Base-by-base conservation (phyloP, 2,888 invertebrate genomes). In the Ormyrus rosae region DNA sequence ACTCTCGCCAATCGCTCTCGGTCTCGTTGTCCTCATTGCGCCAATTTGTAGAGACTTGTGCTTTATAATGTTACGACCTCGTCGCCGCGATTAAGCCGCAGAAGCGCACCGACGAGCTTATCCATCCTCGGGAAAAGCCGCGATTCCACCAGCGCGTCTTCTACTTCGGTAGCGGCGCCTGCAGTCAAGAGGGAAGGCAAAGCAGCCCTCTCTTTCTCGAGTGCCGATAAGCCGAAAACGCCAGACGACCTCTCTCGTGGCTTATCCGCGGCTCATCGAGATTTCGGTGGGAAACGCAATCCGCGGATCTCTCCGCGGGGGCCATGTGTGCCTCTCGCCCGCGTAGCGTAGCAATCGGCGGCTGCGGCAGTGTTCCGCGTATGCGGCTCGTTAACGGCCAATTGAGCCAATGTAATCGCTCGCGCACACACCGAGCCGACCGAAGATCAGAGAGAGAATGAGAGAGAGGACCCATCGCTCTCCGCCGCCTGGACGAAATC, bases 1-100 rank as follows among this genome's bases (percentile, higher is more conserved):
- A 34, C 34, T 34, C 73, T 76, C 70, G 76, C 76, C 74, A 77
- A 80, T 80, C 80, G 45, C 80, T 34, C 34, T 76, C 80, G 69
- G 45, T 77, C 82, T 80, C 82, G 73, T 82, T 82, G 73, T 80
- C 82, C 80, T 82, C 76, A 67, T 82, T 82, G 76, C 76, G 76
- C 80, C 80, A 80, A 82, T 80, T 73, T 82, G 65, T 70, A 72
- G 58, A 70, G 80, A 77, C 82, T 80, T 77, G 80, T 56, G 75
- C 71, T 80, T 34, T 76, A 77, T 77, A 82, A 82, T 70, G 71
- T 75, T 81, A 75, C 50, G 75, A 75, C 78, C 74, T 78, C 78
- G 77, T 70, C 69, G n/a, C 65, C 75, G 67, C 64, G 56, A 77
- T 70, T 65, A 65, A 69, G 53, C 7, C 7, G 48, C 19, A 71